phyloP scores from a whole-genome alignment of 2,797 vertebrate genomes.

The Danio kyathit region DNA sequence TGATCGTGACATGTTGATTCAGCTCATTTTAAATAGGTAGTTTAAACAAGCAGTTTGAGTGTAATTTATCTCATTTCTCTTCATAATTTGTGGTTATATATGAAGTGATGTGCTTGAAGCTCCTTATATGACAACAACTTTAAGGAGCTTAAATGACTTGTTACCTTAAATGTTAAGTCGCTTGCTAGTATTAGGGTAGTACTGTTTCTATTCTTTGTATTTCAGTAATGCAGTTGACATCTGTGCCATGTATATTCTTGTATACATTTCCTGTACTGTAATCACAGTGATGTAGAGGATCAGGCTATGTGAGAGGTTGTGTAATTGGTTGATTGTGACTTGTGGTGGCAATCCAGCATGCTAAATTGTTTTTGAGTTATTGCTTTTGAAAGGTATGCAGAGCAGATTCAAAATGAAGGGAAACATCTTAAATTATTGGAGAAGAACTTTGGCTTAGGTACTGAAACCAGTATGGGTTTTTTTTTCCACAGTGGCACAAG shows the following conservation, averaged over 20 bases:
- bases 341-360: slow-evolving; percentile 42
- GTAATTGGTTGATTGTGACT: slow-evolving; percentile 57
- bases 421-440: slow-evolving; percentile 51
- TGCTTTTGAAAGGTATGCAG: slow-evolving; percentile 51
- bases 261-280: slow-evolving; percentile 50
- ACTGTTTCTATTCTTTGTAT: slow-evolving; percentile 14
- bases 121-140: not conserved
- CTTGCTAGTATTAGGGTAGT: not conserved
- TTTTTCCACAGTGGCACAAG: slow-evolving; percentile 24
- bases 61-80: too few species aligned
- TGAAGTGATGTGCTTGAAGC: not conserved
- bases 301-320: slow-evolving; percentile 54
- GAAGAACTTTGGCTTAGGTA: slow-evolving; percentile 31
- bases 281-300: slow-evolving; percentile 33
- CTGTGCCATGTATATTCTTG: not conserved
- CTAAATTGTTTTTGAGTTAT: slow-evolving; percentile 47
- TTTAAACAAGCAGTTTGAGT: too few species aligned
- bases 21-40: too few species aligned
- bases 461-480: slow-evolving; percentile 25
- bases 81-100: not conserved
- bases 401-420: slow-evolving; percentile 35
- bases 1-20: too few species aligned
- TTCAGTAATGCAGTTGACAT: not conserved
- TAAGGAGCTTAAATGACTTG: not conserved
- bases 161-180: not conserved